Percentiles rank a stretch among this genome's conserved stretches.
These are phyloP conservation scores for Drosophila rellima DNA, from an alignment of 2,888 invertebrate species.

Conservation along the genomic window DNA sequence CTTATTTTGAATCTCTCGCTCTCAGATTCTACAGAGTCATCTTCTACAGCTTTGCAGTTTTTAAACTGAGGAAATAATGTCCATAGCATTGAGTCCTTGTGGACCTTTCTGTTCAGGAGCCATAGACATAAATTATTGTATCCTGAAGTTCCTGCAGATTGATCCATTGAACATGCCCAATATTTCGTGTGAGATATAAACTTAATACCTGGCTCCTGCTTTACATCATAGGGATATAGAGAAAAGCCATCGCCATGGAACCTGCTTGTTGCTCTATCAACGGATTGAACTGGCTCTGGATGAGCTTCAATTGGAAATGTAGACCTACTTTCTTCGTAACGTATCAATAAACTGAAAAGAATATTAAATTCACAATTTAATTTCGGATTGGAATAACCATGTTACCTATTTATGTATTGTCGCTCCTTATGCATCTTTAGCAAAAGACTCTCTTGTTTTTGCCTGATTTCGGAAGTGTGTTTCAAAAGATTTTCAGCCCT, in stretches of 20 bases:
- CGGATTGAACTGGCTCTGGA: neutral
- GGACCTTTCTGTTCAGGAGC: neutral
- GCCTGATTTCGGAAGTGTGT: neutral
- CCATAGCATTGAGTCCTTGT: neutral
- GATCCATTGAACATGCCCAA: neutral
- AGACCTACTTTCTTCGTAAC: neutral
- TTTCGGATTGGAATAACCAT: neutral
- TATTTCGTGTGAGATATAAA: neutral
- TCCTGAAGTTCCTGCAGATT: neutral
- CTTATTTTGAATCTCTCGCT: neutral
- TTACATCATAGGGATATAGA: neutral
- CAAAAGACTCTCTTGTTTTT: conserved; percentile 8
- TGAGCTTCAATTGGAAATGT: neutral
- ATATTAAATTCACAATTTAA: neutral
- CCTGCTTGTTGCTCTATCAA: neutral
- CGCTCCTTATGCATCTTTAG: conserved; percentile 10
- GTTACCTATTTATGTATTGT: conserved; percentile 9
- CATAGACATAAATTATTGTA: neutral
- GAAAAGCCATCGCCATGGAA: neutral
- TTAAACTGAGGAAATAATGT: neutral
- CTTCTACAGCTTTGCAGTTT: neutral
- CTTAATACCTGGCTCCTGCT: neutral
- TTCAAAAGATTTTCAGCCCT: neutral
- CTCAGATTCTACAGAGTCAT: neutral
- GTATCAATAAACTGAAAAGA: conserved; percentile 1